These are phyloP conservation scores for Eumerus sabulonum DNA, from an alignment of 2,888 invertebrate genomes.

Conservation along the genomic window DNA sequence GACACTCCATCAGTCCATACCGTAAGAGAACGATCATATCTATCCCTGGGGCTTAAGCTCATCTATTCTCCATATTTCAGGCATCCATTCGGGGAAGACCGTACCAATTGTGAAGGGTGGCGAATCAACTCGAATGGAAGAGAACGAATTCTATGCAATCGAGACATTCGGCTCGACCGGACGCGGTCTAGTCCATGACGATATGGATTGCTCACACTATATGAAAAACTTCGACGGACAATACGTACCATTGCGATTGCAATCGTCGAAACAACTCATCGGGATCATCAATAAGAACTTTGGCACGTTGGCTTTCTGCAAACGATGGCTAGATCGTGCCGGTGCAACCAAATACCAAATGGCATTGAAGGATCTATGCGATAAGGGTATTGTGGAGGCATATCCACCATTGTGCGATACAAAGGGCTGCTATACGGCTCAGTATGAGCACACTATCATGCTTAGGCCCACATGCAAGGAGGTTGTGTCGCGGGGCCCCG, in stretches of 20 bases:
- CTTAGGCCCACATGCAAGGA: slow-evolving; percentile 99
- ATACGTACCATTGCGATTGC: slow-evolving; percentile 94
- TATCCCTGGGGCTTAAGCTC: no score
- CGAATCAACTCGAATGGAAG: slow-evolving; percentile 98
- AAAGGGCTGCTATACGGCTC: slow-evolving; percentile 98
- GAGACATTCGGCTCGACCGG: slow-evolving; percentile 99
- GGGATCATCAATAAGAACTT: slow-evolving; percentile 97
- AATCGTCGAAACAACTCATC: slow-evolving; percentile 94
- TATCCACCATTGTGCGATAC: slow-evolving; percentile 99
- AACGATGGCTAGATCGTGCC: slow-evolving; percentile 98
- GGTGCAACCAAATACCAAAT: slow-evolving; percentile 98
- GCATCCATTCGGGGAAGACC: slow-evolving; percentile 97
- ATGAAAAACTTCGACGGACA: slow-evolving; percentile 98
- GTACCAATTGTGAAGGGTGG: slow-evolving; percentile 99
- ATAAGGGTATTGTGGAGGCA: slow-evolving; percentile 98
- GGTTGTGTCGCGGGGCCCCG: slow-evolving; percentile 96
- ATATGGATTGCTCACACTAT: slow-evolving; percentile 99
- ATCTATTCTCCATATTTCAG: slow-evolving; percentile 76
- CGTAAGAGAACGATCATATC: slow-evolving; percentile 85
- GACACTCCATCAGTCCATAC: slow-evolving; percentile 99
- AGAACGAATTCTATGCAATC: slow-evolving; percentile 99
- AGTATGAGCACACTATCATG: slow-evolving; percentile 99
- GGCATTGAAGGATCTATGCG: slow-evolving; percentile 98
- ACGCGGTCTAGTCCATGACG: slow-evolving; percentile 95
- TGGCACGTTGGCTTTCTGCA: slow-evolving; percentile 98